These are phyloP conservation scores for Sericinus montela DNA, from an alignment of 2,888 invertebrate species.

Conservation along the genomic window DNA sequence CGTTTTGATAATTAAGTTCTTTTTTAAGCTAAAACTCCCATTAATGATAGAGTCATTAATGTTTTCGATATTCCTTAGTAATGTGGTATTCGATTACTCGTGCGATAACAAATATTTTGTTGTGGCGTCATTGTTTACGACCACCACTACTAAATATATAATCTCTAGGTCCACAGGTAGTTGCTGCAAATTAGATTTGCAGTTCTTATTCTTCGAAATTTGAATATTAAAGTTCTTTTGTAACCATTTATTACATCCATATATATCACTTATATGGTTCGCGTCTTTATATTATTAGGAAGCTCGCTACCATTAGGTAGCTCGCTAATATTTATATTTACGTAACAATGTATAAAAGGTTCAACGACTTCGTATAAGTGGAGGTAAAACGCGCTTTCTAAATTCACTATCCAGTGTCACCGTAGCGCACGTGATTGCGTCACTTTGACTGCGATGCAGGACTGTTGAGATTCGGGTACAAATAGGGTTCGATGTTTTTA, in stretches of 20 bases:
- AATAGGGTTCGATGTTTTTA: conserved; percentile 6
- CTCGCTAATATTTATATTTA: conserved; percentile 10
- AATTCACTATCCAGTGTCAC: conserved; percentile 71
- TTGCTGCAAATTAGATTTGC: no score
- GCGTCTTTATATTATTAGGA: no score
- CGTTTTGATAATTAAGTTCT: conserved; percentile 46
- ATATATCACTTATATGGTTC: no score
- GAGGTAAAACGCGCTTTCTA: conserved; percentile 69
- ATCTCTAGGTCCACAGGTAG: no score
- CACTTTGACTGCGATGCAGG: conserved; percentile 26
- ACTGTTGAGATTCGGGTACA: conserved; percentile 18
- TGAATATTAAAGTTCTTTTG: no score
- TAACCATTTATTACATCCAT: no score
- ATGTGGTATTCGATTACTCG: not conserved
- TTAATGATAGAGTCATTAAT: conserved; percentile 10
- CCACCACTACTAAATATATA: no score
- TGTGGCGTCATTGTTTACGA: no score
- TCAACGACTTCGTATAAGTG: conserved; percentile 55
- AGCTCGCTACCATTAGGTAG: no score
- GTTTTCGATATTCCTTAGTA: not conserved
- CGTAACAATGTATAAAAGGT: conserved; percentile 29
- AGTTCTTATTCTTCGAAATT: no score
- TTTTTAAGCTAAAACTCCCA: conserved; percentile 16
- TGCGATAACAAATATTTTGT: not conserved
- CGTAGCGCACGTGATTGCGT: conserved; percentile 60